A percentile compares a stretch with the other conserved stretches of the same genome.
phyloP scores from a whole-genome alignment of 30 jellyfish, hydroid and myxozoan genomes.

The Aurelia sp. region DNA sequence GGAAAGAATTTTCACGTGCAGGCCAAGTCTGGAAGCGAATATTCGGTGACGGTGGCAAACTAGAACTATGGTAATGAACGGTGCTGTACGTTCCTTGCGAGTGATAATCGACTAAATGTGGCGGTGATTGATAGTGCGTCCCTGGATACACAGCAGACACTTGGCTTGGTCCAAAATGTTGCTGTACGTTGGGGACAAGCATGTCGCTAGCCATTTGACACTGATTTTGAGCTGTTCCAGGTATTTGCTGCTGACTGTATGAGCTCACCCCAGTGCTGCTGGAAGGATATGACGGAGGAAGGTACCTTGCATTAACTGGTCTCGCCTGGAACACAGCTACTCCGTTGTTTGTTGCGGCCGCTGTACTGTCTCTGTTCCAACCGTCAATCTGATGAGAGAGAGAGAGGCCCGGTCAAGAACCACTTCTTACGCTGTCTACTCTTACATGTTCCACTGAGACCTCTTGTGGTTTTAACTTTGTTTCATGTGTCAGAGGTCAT shows the following conservation, averaged over 20 bases:
- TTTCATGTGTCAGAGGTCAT: conserved; percentile 63
- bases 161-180: conserved; percentile 74
- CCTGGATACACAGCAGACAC: conserved; percentile 77
- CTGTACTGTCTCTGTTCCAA: conserved; percentile 58
- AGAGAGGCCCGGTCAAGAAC: conserved; percentile 20
- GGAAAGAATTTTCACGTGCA: conserved; percentile 61
- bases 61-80: conserved; percentile 64
- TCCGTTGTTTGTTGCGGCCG: conserved; percentile 33
- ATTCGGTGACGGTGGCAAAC: conserved; percentile 79
- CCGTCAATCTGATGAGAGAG: conserved; percentile 45
- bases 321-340: conserved; percentile 56
- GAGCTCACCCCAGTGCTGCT: conserved; percentile 28
- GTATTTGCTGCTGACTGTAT: conserved; percentile 43
- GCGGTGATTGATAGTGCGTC: conserved; percentile 75
- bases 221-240: conserved; percentile 62
- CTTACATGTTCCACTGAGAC: conserved; percentile 22
- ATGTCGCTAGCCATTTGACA: conserved; percentile 85
- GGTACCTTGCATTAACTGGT: conserved; percentile 50
- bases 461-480: conserved; percentile 64
- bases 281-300: conserved; percentile 47
- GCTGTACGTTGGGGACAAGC: conserved; percentile 89
- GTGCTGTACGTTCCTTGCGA: conserved; percentile 70
- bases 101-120: conserved; percentile 70
- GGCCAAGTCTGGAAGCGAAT: conserved; percentile 74
- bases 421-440: conserved; percentile 12